These are phyloP conservation scores for Ramphastos sulfuratus DNA, from an alignment of 2,113 vertebrate genomes.

Conservation along the genomic window DNA sequence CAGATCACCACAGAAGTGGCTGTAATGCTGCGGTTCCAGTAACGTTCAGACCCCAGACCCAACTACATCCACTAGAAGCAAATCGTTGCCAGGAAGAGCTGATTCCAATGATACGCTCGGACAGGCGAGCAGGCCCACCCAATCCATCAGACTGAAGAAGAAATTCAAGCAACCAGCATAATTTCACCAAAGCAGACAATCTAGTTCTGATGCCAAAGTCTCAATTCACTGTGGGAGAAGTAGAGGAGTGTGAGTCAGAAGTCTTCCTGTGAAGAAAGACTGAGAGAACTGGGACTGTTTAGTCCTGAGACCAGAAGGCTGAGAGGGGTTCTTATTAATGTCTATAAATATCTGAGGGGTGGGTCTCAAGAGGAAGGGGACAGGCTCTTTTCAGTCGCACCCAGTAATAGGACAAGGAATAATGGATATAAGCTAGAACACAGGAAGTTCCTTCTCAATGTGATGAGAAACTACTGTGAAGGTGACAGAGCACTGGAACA, in stretches of 20 bases:
- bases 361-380: too few species aligned
- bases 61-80: rapidly evolving
- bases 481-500: too few species aligned
- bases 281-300: too few species aligned
- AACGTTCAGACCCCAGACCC: background rate
- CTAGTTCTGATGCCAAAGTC: background rate
- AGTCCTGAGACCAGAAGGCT: too few species aligned
- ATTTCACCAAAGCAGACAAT: background rate
- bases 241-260: constrained; percentile 33
- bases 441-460: too few species aligned
- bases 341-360: too few species aligned
- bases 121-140: background rate
- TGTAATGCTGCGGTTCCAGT: background rate
- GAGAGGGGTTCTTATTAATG: too few species aligned
- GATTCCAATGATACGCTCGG: constrained; percentile 49
- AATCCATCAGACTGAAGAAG: background rate
- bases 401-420: too few species aligned
- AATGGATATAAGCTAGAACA: too few species aligned
- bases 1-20: constrained; percentile 30
- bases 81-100: background rate
- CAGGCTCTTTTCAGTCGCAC: too few species aligned
- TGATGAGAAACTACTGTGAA: too few species aligned
- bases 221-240: background rate
- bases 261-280: background rate
- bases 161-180: background rate